Base-by-base conservation (phyloP, 2,113 vertebrate species). In the Peromyscus leucopus region DNA sequence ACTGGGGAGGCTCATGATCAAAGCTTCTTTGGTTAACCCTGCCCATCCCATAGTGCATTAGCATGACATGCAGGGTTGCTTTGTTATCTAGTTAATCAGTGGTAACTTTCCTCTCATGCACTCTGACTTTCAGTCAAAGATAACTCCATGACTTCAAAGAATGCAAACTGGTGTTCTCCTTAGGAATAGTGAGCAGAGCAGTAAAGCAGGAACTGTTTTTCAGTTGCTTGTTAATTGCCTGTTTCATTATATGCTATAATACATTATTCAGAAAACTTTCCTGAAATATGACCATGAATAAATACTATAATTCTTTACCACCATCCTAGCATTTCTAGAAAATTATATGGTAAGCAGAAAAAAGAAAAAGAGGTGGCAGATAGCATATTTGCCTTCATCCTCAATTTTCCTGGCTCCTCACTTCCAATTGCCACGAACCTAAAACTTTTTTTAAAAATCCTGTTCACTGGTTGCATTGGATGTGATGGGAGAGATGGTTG, bases 281-380 rank as follows among this genome's bases (percentile, higher is more conserved):
- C 69, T 96, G 86, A 95, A 97, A 91, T 79, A 72, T 48, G 78
- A 97, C 90, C 71, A 82, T 72, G 78, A 97, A 96, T 96, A 96
- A 95, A 93, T 80, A 57, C 33, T 91, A 8, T 95, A 95, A 97
- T 91, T 96, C 42, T 96, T 97, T 71, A 90, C n/a, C 12, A 75
- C 4, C 6, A 71, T 79, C n/a, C 15, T 72, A 93, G 21, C 93
- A 86, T 94, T 97, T 96, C 63, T 94, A 89, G 86, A 79, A 90
- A 83, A 96, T 48, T 89, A 12, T 67, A 51, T 69, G 39, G 13
- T 59, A 24, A 48, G 48, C 76, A 91, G 85, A 6, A 39, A 31
- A 86, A 75, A n/a, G 67, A 39, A 85, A 59, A 61, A 12, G 65
- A 16, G 39, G 76, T 92, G 85, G 39, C 39, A 74, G 48, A 80